These are phyloP conservation scores for Leuciscus idus DNA, from an alignment of 2,113 vertebrate species.

Conservation along the genomic window DNA sequence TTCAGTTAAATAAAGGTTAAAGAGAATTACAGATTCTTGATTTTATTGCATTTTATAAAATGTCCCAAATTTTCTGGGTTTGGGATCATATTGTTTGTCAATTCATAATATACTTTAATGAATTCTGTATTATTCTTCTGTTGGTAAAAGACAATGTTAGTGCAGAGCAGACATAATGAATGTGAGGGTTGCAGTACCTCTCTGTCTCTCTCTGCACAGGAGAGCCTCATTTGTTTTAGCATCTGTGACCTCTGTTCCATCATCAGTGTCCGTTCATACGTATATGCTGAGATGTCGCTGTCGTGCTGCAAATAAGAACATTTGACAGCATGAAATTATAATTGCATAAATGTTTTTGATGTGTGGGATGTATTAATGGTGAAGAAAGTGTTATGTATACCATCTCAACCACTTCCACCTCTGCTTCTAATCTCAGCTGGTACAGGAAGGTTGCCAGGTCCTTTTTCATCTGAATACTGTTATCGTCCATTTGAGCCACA, in stretches of 20 bases:
- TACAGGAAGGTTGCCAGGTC: constrained; percentile 95
- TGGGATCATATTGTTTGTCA: too few relatives aligned
- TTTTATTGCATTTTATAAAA: too few relatives aligned
- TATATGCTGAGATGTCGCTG: constrained; percentile 97
- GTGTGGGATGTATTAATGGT: not conserved
- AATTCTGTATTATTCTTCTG: not conserved
- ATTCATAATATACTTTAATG: not conserved
- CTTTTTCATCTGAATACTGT: constrained; percentile 99
- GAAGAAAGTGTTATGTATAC: constrained; percentile 65
- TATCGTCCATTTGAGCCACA: constrained; percentile 98
- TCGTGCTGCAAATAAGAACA: constrained; percentile 80
- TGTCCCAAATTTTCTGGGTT: too few relatives aligned
- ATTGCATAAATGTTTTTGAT: not conserved
- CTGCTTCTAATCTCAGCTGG: constrained; percentile 94
- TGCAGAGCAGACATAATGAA: not conserved
- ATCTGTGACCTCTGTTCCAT: constrained; percentile 99
- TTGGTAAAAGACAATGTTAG: not conserved
- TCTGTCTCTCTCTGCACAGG: constrained; percentile 90
- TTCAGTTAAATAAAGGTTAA: too few relatives aligned
- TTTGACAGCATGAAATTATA: not conserved
- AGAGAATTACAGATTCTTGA: too few relatives aligned
- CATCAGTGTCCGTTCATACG: constrained; percentile 96
- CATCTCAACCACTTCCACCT: constrained; percentile 99
- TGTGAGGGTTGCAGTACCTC: constrained; percentile 77
- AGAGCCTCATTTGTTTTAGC: constrained; percentile 95